phyloP scores from a whole-genome alignment of 2,113 vertebrate species.

The Anas platyrhynchos region DNA sequence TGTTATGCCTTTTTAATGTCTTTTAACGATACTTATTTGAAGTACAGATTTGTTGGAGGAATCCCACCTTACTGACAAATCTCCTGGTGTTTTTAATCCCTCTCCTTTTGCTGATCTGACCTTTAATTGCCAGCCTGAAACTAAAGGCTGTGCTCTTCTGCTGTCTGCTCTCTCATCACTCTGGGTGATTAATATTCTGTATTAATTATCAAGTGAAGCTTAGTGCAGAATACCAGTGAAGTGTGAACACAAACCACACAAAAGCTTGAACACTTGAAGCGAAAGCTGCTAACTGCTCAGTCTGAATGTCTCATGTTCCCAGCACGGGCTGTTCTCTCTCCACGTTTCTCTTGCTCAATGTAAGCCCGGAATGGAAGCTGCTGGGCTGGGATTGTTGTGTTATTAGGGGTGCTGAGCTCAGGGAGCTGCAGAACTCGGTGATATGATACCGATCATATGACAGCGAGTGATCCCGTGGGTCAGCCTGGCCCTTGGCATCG shows the following conservation, averaged over 20 bases:
- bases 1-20: not conserved
- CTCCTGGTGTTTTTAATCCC: not conserved
- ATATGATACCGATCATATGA: too few relatives aligned
- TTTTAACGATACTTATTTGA: not conserved
- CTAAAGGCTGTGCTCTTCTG: not conserved
- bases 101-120: not conserved
- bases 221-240: not conserved
- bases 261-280: not conserved
- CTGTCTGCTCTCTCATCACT: not conserved
- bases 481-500: not conserved
- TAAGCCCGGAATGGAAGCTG: not conserved
- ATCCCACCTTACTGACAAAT: not conserved
- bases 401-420: not conserved
- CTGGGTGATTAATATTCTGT: not conserved
- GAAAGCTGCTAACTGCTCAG: not conserved
- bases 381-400: not conserved
- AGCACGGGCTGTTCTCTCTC: not conserved
- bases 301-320: not conserved
- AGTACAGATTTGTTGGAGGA: not conserved
- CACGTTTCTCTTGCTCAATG: not conserved
- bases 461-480: not conserved
- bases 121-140: not conserved
- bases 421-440: not conserved
- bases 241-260: not conserved
- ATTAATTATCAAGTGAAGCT: not conserved